Evolutionary conservation across 2,113 vertebrate genomes (phyloP).

Genomic region (Odontesthes bonariensis): DNA sequence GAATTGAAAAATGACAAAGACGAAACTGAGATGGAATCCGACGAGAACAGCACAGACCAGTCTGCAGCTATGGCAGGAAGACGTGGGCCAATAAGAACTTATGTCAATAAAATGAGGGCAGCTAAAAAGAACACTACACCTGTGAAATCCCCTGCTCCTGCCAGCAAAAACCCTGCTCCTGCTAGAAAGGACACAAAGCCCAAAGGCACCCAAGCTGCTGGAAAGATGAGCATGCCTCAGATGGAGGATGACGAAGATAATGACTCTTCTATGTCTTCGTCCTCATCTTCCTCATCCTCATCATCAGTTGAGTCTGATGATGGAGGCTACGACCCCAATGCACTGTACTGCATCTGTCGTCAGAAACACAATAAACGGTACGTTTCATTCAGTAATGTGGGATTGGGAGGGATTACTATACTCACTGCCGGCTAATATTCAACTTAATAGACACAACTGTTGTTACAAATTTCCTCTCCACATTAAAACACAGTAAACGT

Average conservation of each 20-base stretch:
- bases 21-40: slow-evolving; percentile 11
- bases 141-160: slow-evolving; percentile 35
- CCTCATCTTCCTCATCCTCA: slow-evolving; percentile 34
- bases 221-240: slow-evolving; percentile 52
- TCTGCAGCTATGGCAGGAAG: slow-evolving; percentile 62
- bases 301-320: slow-evolving; percentile 86
- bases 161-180: slow-evolving; percentile 54
- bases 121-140: slow-evolving; percentile 49
- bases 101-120: slow-evolving; percentile 67
- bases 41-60: slow-evolving; percentile 66
- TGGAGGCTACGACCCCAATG: slow-evolving; percentile 93
- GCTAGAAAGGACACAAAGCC: slow-evolving; percentile 60
- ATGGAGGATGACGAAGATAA: slow-evolving; percentile 9
- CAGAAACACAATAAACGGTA: slow-evolving; percentile 98
- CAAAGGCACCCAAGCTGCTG: slow-evolving; percentile 27
- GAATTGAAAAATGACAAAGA: slow-evolving; percentile 14
- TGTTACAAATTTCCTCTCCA: not conserved
- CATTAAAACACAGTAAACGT: not conserved
- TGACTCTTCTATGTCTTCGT: slow-evolving; percentile 59
- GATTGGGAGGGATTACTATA: not conserved
- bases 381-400: not conserved
- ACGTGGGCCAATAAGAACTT: slow-evolving; percentile 74
- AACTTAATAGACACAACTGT: not conserved
- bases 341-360: slow-evolving; percentile 96
- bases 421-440: not conserved